Evolutionary conservation across 2,113 vertebrate genomes (phyloP).

Genomic region (Microcebus lehilahytsara): DNA sequence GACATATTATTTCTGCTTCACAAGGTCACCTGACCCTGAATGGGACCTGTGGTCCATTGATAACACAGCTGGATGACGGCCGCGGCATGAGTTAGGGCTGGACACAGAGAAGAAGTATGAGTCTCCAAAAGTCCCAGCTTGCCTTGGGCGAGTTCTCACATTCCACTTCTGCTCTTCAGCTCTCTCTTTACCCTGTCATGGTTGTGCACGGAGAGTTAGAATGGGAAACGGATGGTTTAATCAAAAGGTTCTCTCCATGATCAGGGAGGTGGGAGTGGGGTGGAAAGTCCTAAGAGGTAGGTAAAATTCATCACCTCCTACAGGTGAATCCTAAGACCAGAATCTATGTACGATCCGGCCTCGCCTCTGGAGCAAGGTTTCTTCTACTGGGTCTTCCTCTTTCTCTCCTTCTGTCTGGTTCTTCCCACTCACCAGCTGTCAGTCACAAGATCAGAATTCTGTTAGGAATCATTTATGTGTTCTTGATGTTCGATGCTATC

Average conservation of each 20-base stretch:
- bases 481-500: not conserved
- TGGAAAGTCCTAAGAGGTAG: not conserved
- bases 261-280: not conserved
- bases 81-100: constrained; percentile 15
- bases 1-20: constrained; percentile 77
- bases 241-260: not conserved
- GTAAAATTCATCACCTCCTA: not conserved
- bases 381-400: not conserved
- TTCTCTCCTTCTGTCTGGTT: not conserved
- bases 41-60: constrained; percentile 66
- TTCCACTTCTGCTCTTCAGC: not conserved
- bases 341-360: not conserved
- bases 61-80: constrained; percentile 43
- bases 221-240: not conserved
- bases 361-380: not conserved
- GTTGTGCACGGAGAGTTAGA: not conserved
- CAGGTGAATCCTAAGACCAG: not conserved
- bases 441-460: not conserved
- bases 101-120: not conserved
- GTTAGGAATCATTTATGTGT: not conserved
- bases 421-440: not conserved
- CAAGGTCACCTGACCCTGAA: constrained; percentile 74
- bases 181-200: not conserved
- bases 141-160: not conserved
- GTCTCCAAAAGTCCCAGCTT: not conserved